Base-by-base conservation (phyloP, 2,113 vertebrate species). In the Cnemophilus loriae region DNA sequence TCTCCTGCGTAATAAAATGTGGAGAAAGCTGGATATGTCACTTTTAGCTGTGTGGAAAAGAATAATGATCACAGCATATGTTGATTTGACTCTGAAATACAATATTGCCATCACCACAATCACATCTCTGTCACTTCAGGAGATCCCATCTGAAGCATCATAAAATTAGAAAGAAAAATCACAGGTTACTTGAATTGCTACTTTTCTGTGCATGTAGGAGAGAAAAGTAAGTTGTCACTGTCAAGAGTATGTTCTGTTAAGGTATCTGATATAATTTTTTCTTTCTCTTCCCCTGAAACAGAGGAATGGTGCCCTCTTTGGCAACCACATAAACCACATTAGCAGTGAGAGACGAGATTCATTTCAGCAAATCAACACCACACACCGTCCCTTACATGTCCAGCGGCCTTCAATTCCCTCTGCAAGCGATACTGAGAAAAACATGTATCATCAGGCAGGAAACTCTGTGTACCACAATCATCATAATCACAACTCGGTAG, bases 281-380 rank as follows among this genome's bases (percentile, higher is more conserved):
- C 95, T 97, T 97, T 98, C 81, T 98, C 87, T 98, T 98, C 97
- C 95, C 97, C 95, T 98, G 91, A 93, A 94, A 92, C 99, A 99
- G 99, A 99, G 99, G 95, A 99, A 99, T 69, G 99, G 99, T 70
- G 99, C 99, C 89, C 98, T 99, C 82, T 99, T 99, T 96, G 99
- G 99, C 95, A 99, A 99, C 97, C 99, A 99, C 91, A 96, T 99
- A 97, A 99, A 99, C 98, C 98, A 99, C 68, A 98, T 99, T 98
- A 99, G 98, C 95, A 99, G 98, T 93, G 99, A 99, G 94, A 98
- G 98, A 93, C 98, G 98, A 91, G 98, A 99, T 91, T 98, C 98
- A 37, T 98, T 98, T 94, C 99, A 99, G 74, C 99, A 99, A 95
- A 99, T 99, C 97, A 99, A 99, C 95, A 99, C 99, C 87, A 99